Evolutionary conservation across 2,888 invertebrate genomes (phyloP).

Genomic region (Harpalus rufipes): DNA sequence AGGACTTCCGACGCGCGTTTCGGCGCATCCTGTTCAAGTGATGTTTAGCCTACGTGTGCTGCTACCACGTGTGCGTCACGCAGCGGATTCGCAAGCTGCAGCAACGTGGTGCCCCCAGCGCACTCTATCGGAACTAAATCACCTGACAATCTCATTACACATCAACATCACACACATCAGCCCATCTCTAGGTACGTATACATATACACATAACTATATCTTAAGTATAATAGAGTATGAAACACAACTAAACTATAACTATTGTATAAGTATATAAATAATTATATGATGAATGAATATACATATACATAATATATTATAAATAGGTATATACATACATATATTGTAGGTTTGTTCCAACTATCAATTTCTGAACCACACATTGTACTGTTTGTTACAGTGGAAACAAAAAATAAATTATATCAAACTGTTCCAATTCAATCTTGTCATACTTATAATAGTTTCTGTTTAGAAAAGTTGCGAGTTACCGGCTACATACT

Average conservation of each 20-base stretch:
- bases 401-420: too few species aligned
- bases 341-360: slow-evolving; percentile 14
- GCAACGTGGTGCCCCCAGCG: slow-evolving; percentile 82
- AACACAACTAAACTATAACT: slow-evolving; percentile 56
- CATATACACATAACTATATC: slow-evolving; percentile 46
- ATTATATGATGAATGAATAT: slow-evolving; percentile 58
- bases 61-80: slow-evolving; percentile 85
- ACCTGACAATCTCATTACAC: slow-evolving; percentile 62
- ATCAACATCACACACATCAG: slow-evolving; percentile 44
- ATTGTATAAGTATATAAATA: slow-evolving; percentile 57
- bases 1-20: slow-evolving; percentile 97
- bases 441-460: too few species aligned
- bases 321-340: slow-evolving; percentile 59
- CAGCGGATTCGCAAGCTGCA: slow-evolving; percentile 82
- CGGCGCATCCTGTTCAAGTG: slow-evolving; percentile 97
- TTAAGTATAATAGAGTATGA: slow-evolving; percentile 40
- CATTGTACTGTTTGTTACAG: too few species aligned
- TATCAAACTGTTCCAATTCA: too few species aligned
- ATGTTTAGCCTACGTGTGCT: slow-evolving; percentile 92
- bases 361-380: too few species aligned
- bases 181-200: slow-evolving; percentile 59
- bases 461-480: too few species aligned
- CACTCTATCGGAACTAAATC: slow-evolving; percentile 75
- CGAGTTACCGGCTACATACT: too few species aligned
- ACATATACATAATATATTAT: slow-evolving; percentile 52